Evolutionary conservation across 1,140 invertebrate genomes (phyloP).

Genomic region (Aphaenogaster floridana): DNA sequence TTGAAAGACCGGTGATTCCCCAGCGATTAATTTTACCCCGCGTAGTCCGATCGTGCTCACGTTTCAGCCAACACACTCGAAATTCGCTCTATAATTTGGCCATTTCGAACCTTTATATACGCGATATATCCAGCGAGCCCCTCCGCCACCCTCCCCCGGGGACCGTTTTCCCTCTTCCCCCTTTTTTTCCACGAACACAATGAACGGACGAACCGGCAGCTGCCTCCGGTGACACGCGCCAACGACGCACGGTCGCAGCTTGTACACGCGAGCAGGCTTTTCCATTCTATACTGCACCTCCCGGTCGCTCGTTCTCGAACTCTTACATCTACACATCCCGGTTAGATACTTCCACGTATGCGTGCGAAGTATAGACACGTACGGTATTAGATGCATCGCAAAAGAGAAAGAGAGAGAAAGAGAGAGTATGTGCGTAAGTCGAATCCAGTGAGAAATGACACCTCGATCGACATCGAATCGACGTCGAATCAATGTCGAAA

Average conservation of each 20-base stretch:
- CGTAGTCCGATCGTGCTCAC: not conserved
- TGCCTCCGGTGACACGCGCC: slow-evolving; percentile 75
- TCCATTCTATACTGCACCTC: not conserved
- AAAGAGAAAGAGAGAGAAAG: not conserved
- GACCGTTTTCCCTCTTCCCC: slow-evolving; percentile 73
- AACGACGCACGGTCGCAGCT: slow-evolving; percentile 67
- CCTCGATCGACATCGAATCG: no score
- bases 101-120: slow-evolving; percentile 77
- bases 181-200: slow-evolving; percentile 71
- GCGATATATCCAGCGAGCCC: slow-evolving; percentile 66
- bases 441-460: no score
- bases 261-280: slow-evolving; percentile 55
- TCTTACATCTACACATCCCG: slow-evolving; percentile 3
- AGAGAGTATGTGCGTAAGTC: not conserved
- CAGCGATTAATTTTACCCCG: slow-evolving; percentile 31
- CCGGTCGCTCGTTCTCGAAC: slow-evolving; percentile 1
- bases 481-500: no score
- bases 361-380: not conserved
- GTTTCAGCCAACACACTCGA: slow-evolving; percentile 55
- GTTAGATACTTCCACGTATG: not conserved
- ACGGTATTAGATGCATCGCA: not conserved
- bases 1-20: slow-evolving; percentile 19
- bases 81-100: slow-evolving; percentile 76
- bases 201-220: slow-evolving; percentile 69
- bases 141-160: slow-evolving; percentile 54